Percentiles rank a stretch among this genome's conserved stretches.
Conservation (phyloP, 92 coral and sea anemone genomes). For the Pocillopora meandrina region DNA sequence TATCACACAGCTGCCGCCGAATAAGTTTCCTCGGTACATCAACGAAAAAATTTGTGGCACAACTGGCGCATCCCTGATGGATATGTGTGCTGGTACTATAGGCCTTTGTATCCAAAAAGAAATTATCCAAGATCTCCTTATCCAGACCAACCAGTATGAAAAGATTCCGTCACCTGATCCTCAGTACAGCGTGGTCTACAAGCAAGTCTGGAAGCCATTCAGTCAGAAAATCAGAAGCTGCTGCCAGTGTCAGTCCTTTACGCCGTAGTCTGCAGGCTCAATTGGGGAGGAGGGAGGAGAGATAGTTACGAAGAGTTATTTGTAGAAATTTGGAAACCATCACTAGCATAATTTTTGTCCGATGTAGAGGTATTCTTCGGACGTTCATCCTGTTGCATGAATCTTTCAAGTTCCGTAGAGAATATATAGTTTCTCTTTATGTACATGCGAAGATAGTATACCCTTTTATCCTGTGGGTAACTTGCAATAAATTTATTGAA, state of each 20-base stretch:
- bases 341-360: no score
- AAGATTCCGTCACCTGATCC: conserved; percentile 36
- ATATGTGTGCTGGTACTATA: background rate
- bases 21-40: conserved; percentile 18
- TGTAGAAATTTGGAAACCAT: no score
- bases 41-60: conserved; percentile 32
- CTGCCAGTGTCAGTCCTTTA: conserved; percentile 35
- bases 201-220: conserved; percentile 28
- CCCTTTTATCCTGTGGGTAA: no score
- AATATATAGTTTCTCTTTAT: no score
- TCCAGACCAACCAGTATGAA: conserved; percentile 17
- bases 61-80: background rate
- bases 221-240: conserved; percentile 42
- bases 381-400: no score
- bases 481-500: no score
- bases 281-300: background rate
- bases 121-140: conserved; percentile 27
- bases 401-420: no score
- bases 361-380: no score
- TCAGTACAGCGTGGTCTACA: conserved; percentile 27
- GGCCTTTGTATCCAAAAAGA: conserved; percentile 35
- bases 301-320: background rate
- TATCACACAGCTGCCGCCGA: conserved; percentile 8
- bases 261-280: background rate
- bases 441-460: no score